Evolutionary conservation across 2,888 invertebrate species (phyloP).

Genomic region (Metallyticus violacea): DNA sequence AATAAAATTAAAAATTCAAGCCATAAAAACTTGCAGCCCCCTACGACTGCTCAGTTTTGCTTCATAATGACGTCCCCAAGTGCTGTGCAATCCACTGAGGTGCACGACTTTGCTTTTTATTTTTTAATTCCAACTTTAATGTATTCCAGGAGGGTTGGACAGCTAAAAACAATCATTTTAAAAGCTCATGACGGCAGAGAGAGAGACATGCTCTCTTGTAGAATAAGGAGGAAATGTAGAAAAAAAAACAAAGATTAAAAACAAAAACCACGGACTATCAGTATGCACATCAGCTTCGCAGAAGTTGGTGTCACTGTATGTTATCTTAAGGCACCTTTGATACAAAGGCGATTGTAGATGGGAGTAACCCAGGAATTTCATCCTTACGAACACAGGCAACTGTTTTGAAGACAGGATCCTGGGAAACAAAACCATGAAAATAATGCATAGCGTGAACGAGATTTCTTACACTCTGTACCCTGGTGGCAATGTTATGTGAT

Average conservation of each 20-base stretch:
- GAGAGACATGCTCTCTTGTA: neutral
- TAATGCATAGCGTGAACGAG: neutral
- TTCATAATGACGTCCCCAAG: neutral
- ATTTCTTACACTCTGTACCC: too few relatives aligned
- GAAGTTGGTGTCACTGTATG: neutral
- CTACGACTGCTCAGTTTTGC: neutral
- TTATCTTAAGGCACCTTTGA: neutral
- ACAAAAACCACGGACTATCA: neutral
- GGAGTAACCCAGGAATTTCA: neutral
- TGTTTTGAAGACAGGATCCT: neutral
- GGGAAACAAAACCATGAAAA: neutral
- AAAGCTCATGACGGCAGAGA: neutral
- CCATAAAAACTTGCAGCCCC: slow-evolving; percentile 8
- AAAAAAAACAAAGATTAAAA: neutral
- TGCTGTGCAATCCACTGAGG: neutral
- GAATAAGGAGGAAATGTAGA: neutral
- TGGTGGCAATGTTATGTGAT: too few relatives aligned
- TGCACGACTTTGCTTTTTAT: neutral
- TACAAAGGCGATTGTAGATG: neutral
- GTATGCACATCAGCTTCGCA: neutral
- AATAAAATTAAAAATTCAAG: slow-evolving; percentile 29
- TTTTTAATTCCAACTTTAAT: neutral
- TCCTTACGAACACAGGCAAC: neutral
- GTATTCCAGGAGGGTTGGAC: neutral
- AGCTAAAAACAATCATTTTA: slow-evolving; percentile 2